These are phyloP conservation scores for Masnerella sp. DNA, from an alignment of 2,888 invertebrate genomes.

Conservation along the genomic window DNA sequence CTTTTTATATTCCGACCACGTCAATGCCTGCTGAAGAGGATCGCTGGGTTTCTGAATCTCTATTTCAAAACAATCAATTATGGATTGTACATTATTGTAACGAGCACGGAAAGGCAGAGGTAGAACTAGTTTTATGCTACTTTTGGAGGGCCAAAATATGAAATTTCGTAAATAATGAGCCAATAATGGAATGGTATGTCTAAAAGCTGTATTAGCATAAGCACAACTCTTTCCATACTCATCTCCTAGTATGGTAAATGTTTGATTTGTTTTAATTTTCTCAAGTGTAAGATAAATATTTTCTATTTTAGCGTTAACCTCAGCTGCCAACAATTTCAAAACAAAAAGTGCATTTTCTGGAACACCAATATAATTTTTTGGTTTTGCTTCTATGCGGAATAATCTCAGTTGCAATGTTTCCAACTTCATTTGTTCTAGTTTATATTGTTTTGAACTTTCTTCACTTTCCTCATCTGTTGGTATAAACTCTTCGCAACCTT, in stretches of 20 bases:
- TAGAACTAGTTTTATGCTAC: too few species aligned
- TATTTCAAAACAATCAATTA: conserved; percentile 67
- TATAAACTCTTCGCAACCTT: conserved; percentile 1
- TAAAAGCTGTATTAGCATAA: too few species aligned
- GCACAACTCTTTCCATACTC: too few species aligned
- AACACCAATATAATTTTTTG: conserved; percentile 24
- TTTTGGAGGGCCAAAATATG: too few species aligned
- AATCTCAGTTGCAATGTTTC: conserved; percentile 7
- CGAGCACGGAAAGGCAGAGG: too few species aligned
- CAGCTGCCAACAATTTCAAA: conserved; percentile 6
- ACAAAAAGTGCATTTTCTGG: conserved; percentile 24
- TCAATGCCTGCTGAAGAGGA: conserved; percentile 61
- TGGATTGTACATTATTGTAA: conserved; percentile 31
- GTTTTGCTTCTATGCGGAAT: conserved; percentile 18
- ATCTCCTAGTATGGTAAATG: too few species aligned
- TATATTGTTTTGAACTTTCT: conserved; percentile 7
- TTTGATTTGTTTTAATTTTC: conserved; percentile 19
- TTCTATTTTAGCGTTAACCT: conserved; percentile 9
- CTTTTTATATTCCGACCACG: conserved; percentile 67
- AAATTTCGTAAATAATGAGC: too few species aligned
- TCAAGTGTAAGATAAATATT: conserved; percentile 23
- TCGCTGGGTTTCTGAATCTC: conserved; percentile 65
- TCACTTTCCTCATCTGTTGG: conserved; percentile 18
- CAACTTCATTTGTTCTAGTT: neutral
- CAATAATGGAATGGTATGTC: too few species aligned